phyloP scores from a whole-genome alignment of 2,113 vertebrate genomes.

The Suncus etruscus region DNA sequence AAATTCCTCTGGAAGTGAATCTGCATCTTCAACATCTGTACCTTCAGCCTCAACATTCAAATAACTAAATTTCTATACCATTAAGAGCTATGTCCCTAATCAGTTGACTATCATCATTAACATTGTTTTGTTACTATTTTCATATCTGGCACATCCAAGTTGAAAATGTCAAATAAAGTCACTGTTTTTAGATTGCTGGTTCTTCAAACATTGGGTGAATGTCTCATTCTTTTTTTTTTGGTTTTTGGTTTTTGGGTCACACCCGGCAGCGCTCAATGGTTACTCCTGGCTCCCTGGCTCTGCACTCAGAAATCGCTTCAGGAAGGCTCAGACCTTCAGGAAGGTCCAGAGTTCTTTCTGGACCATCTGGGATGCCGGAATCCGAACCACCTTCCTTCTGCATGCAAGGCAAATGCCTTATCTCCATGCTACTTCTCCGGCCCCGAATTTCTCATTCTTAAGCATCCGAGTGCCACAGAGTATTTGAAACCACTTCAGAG shows the following conservation, averaged over 20 bases:
- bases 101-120: not conserved
- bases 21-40: not conserved
- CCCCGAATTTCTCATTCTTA: not conserved
- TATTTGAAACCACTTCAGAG: not conserved
- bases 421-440: too few relatives aligned
- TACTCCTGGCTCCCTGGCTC: too few relatives aligned
- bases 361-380: too few relatives aligned
- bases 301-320: too few relatives aligned
- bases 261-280: too few relatives aligned
- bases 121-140: not conserved
- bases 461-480: not conserved
- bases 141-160: constrained; percentile 25
- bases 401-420: too few relatives aligned
- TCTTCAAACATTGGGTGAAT: not conserved
- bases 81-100: not conserved
- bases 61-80: constrained; percentile 6
- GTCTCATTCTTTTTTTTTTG: too few relatives aligned
- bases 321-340: too few relatives aligned
- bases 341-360: too few relatives aligned
- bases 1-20: constrained; percentile 2
- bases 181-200: not conserved
- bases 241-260: too few relatives aligned
- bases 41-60: constrained; percentile 3
- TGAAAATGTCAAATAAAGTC: constrained; percentile 16
- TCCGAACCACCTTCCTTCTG: too few relatives aligned